Conservation (phyloP, 2,113 vertebrate species). For the Petrocephalus zakoni region DNA sequence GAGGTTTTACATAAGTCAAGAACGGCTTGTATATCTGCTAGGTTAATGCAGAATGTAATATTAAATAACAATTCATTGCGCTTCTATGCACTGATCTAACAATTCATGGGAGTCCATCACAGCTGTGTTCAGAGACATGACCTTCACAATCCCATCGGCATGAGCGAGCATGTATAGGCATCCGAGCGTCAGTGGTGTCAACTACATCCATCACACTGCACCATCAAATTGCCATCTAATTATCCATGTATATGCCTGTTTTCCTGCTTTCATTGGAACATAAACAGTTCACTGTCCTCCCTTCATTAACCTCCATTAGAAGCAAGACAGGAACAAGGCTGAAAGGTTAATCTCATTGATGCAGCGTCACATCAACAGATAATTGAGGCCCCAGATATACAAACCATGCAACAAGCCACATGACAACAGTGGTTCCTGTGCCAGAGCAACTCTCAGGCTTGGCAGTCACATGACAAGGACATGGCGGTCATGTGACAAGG, state of each 20-base stretch:
- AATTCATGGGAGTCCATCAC: neutral
- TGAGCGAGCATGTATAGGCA: neutral
- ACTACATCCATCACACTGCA: neutral
- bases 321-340: conserved; percentile 34
- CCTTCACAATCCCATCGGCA: neutral
- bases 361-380: conserved; percentile 32
- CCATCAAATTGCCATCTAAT: conserved; percentile 39
- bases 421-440: neutral
- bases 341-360: conserved; percentile 40
- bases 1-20: neutral
- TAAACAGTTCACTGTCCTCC: conserved; percentile 17
- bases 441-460: neutral
- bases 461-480: neutral
- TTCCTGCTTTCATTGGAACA: conserved; percentile 31
- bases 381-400: conserved; percentile 29
- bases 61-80: neutral
- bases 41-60: neutral
- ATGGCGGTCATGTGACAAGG: neutral
- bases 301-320: conserved; percentile 49
- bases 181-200: neutral
- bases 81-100: neutral
- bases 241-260: conserved; percentile 40
- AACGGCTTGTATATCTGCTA: neutral
- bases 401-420: neutral
- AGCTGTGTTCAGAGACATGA: neutral